Evolutionary conservation across 2,888 invertebrate genomes (phyloP).

Genomic region (Crocallis elinguaria): DNA sequence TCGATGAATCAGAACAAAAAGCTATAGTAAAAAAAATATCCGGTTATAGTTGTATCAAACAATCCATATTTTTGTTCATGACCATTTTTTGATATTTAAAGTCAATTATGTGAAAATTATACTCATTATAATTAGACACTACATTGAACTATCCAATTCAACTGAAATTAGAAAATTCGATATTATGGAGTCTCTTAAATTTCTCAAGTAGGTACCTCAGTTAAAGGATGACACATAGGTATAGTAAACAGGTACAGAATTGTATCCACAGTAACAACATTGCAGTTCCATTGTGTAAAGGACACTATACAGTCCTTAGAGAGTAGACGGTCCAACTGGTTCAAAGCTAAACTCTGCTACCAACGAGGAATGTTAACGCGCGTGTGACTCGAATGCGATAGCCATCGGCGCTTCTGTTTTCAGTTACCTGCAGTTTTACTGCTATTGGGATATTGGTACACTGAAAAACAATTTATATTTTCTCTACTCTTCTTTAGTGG

Average conservation of each 20-base stretch:
- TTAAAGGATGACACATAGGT: too few species aligned
- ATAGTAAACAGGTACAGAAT: too few species aligned
- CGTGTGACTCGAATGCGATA: constrained; percentile 52
- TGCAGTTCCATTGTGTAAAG: constrained; percentile 19
- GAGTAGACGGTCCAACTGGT: constrained; percentile 43
- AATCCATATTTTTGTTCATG: too few species aligned
- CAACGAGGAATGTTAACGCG: constrained; percentile 52
- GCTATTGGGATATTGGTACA: constrained; percentile 9
- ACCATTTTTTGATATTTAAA: too few species aligned
- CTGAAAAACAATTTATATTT: constrained; percentile 4
- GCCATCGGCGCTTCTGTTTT: constrained; percentile 37
- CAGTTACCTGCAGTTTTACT: constrained; percentile 34
- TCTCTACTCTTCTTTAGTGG: not conserved
- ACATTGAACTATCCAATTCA: too few species aligned
- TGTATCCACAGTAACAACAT: constrained; percentile 6
- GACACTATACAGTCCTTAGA: constrained; percentile 19
- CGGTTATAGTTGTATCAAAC: too few species aligned
- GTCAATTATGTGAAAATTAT: too few species aligned
- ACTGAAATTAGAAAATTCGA: too few species aligned
- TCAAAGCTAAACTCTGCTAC: constrained; percentile 50
- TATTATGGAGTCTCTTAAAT: too few species aligned
- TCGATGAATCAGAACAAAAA: too few species aligned
- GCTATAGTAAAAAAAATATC: too few species aligned
- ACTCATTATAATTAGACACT: too few species aligned
- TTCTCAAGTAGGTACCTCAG: not conserved